Conservation (phyloP, 1,140 invertebrate species). For the Bombus impatiens region DNA sequence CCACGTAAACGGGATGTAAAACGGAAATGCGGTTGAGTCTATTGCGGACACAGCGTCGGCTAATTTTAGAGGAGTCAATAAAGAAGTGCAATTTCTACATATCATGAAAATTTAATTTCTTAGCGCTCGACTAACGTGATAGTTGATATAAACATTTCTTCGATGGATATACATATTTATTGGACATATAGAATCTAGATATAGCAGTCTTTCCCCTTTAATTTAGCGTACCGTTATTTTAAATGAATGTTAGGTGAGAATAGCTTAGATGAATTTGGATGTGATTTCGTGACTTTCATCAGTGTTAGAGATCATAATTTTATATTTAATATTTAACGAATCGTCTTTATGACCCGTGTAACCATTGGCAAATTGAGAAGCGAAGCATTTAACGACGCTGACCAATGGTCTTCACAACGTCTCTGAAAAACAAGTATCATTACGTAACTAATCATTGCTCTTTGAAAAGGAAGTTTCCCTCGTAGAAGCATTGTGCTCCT, state of each 20-base stretch:
- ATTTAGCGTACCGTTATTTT: background rate
- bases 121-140: background rate
- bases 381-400: conserved; percentile 32
- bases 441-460: conserved; percentile 14
- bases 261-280: background rate
- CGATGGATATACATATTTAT: too few species aligned
- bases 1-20: conserved; percentile 10
- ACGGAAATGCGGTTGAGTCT: conserved; percentile 15
- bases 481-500: conserved; percentile 6
- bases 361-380: background rate
- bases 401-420: background rate
- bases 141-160: background rate
- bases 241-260: too few species aligned
- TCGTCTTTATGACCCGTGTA: background rate
- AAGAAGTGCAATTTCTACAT: background rate
- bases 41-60: background rate
- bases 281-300: background rate
- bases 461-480: conserved; percentile 40
- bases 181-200: too few species aligned
- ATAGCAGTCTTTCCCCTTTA: background rate
- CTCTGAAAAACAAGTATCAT: conserved; percentile 13
- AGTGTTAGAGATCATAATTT: background rate
- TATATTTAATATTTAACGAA: background rate
- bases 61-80: conserved; percentile 9
- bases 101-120: too few species aligned